A percentile compares a stretch with the other conserved stretches of the same genome.
Evolutionary conservation across 2,888 invertebrate genomes (phyloP).

Genomic region (Andricus quercusramuli): DNA sequence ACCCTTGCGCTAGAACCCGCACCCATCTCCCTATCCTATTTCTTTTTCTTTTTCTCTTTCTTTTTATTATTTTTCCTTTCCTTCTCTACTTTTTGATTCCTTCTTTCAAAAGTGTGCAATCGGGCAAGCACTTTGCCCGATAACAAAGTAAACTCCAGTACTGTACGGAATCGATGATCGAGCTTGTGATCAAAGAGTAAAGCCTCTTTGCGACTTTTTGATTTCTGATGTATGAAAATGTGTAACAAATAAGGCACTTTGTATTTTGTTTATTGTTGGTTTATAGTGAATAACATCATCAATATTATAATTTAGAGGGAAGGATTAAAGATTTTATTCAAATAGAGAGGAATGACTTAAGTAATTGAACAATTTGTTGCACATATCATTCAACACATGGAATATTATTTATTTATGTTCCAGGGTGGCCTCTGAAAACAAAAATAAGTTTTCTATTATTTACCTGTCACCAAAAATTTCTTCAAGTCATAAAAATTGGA

Average conservation of each 20-base stretch:
- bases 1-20: background rate
- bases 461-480: too few species aligned
- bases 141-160: constrained; percentile 45
- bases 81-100: constrained; percentile 45
- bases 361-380: too few species aligned
- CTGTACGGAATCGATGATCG: constrained; percentile 46
- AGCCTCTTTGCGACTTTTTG: background rate
- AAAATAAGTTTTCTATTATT: too few species aligned
- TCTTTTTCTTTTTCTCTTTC: constrained; percentile 42
- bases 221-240: background rate
- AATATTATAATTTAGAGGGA: too few species aligned
- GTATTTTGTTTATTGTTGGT: too few species aligned
- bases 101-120: constrained; percentile 49
- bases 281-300: too few species aligned
- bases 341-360: too few species aligned
- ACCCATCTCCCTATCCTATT: background rate
- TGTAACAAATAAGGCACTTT: background rate
- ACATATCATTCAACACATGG: too few species aligned
- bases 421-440: too few species aligned
- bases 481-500: too few species aligned
- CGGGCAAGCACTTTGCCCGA: constrained; percentile 39
- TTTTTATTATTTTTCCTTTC: constrained; percentile 18
- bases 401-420: too few species aligned
- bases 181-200: constrained; percentile 48
- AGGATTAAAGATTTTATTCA: too few species aligned